Conservation (phyloP, 2,113 vertebrate genomes). For the Equus quagga region DNA sequence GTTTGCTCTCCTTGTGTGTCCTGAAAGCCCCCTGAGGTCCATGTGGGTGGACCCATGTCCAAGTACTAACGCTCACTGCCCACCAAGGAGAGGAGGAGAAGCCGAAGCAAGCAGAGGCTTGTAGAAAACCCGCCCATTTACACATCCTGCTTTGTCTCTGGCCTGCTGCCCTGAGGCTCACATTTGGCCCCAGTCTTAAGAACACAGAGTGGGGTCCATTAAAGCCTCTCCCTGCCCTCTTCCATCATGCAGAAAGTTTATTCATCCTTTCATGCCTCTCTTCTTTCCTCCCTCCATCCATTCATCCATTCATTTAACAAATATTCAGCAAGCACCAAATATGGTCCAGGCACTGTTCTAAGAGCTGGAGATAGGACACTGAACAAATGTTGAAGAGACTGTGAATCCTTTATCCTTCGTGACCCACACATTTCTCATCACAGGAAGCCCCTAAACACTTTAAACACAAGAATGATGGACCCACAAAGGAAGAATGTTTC, state of each 20-base stretch:
- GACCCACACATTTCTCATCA: background rate
- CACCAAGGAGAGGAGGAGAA: background rate
- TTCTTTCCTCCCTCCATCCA: background rate
- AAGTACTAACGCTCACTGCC: no score
- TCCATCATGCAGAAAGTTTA: background rate
- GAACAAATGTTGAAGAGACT: background rate
- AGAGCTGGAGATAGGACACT: background rate
- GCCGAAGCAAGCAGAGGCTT: no score
- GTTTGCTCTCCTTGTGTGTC: background rate
- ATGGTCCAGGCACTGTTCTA: background rate
- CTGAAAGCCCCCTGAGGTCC: background rate
- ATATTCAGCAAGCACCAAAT: background rate
- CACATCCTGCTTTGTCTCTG: background rate
- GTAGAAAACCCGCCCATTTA: background rate
- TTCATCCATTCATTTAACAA: background rate
- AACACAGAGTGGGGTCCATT: no score
- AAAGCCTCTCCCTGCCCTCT: background rate
- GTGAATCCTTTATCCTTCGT: background rate
- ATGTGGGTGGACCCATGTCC: background rate
- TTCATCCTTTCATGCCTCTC: background rate
- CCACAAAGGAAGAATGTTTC: background rate
- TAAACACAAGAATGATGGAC: background rate
- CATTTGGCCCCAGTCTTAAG: background rate
- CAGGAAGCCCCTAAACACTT: background rate
- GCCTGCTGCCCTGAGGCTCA: background rate